These are phyloP conservation scores for Plebejus melissa DNA, from an alignment of 2,888 invertebrate species.

Conservation along the genomic window DNA sequence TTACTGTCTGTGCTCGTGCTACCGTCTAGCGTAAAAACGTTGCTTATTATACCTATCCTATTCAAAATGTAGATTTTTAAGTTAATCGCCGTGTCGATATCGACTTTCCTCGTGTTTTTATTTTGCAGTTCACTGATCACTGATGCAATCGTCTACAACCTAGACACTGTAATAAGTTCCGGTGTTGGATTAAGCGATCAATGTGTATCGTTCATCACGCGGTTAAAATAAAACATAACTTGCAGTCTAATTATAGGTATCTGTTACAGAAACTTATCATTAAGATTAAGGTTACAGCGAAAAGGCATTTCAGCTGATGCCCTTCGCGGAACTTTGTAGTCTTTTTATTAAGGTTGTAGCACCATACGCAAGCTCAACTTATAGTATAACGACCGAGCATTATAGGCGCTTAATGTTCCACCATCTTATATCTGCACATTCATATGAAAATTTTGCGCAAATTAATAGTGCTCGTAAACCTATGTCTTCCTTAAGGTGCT, in stretches of 20 bases:
- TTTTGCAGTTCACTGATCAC: conserved; percentile 2
- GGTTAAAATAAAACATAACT: conserved; percentile 18
- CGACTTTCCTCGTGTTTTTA: not conserved
- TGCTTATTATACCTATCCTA: too few relatives aligned
- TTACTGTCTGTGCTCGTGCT: too few relatives aligned
- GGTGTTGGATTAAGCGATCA: conserved; percentile 22
- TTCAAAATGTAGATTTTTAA: too few relatives aligned
- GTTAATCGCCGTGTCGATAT: not conserved
- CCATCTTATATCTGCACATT: too few relatives aligned
- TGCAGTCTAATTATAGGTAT: conserved; percentile 7
- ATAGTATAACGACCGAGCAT: too few relatives aligned
- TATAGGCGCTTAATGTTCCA: too few relatives aligned
- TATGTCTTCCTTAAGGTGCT: too few relatives aligned
- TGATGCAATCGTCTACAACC: not conserved
- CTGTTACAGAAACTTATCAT: conserved; percentile 12
- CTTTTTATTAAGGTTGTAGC: too few relatives aligned
- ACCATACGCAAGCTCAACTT: too few relatives aligned
- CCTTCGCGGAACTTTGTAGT: not conserved
- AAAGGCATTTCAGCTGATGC: not conserved
- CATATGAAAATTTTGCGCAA: too few relatives aligned
- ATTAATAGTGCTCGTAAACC: too few relatives aligned
- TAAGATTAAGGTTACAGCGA: conserved; percentile 5
- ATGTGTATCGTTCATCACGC: conserved; percentile 22
- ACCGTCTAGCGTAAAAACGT: too few relatives aligned
- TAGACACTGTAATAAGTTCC: conserved; percentile 14